Base-by-base conservation (phyloP, 2,888 invertebrate species). In the Epirrhoe alternata region DNA sequence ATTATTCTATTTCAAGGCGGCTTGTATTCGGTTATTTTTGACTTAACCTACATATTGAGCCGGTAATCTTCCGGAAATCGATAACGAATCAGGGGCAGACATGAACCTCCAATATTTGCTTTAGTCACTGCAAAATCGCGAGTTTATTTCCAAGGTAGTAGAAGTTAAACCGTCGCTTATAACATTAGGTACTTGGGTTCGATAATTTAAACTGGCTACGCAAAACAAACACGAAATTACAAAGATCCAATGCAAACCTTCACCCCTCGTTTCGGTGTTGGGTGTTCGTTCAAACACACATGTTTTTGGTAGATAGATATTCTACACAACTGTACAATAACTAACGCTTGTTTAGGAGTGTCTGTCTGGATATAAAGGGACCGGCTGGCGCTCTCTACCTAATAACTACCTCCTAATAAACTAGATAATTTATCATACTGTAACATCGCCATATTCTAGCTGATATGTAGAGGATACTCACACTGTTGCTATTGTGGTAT, bases 381-480 rank as follows among this genome's bases (percentile, higher is more conserved):
- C 61, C 72, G 67, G 68, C 56, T 70, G 70, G 69, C 69, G 64
- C 70, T 63, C 73, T 72, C 76, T 74, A 75, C 72, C 77, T 79
- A 81, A 82, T 81, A 80, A 80, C 81, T 80, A 78, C 74, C 75
- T 80, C 81, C 78, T 81, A 79, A 81, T 84, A 82, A 85, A 86
- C 84, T 81, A 83, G 78, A 84, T 85, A 86, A 86, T 88, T 86
- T 85, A 85, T 88, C 82, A 85, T 85, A 82, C 83, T 85, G 84
- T 79, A 83, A 82, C 82, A 79, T 78, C 79, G 76, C 74, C 80
- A 80, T 70, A 69, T 71, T 70, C 66, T 56, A 62, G 65, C 38
- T 38, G 54, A 54, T 65, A 68, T 68, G 59, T 49, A 62, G 64
- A 60, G 61, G 64, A 63, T 68, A 24, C 67, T 73, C 61, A 68